These are phyloP conservation scores for Oncorhynchus mykiss DNA, from an alignment of 2,113 vertebrate genomes.

Conservation along the genomic window DNA sequence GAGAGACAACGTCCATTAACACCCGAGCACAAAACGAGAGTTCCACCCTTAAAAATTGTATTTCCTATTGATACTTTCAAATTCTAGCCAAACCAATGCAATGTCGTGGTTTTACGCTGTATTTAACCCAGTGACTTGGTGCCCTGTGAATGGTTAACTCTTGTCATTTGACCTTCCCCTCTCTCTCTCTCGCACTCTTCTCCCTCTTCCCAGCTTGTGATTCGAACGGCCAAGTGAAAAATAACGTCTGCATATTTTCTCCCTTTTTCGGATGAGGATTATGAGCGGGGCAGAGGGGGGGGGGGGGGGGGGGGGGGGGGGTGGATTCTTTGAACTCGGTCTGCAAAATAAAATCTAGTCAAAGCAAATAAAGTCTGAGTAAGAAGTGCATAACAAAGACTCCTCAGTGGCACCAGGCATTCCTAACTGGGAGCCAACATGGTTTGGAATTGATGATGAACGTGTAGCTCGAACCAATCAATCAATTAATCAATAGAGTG, in stretches of 20 bases:
- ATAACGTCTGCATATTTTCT: slow-evolving; percentile 64
- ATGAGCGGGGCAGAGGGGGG: slow-evolving; percentile 25
- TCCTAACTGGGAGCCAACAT: slow-evolving; percentile 38
- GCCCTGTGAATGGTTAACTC: slow-evolving; percentile 49
- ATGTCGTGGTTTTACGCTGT: background rate
- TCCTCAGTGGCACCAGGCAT: slow-evolving; percentile 46
- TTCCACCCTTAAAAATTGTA: no score
- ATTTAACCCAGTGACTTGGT: background rate
- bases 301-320: no score
- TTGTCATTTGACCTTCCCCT: background rate
- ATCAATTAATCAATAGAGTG: slow-evolving; percentile 45
- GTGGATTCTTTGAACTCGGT: slow-evolving; percentile 53
- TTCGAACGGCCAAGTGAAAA: slow-evolving; percentile 64
- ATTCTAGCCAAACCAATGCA: no score
- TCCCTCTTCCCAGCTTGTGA: slow-evolving; percentile 37
- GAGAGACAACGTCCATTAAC: no score
- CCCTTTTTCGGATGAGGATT: slow-evolving; percentile 68
- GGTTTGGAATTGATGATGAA: background rate
- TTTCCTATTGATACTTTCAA: no score
- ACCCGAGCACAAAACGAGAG: no score
- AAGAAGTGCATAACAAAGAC: slow-evolving; percentile 63
- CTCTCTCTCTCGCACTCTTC: background rate
- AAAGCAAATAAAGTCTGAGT: slow-evolving; percentile 67
- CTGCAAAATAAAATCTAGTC: slow-evolving; percentile 69
- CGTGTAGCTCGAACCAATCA: slow-evolving; percentile 9